Evolutionary conservation across 2,797 vertebrate genomes (phyloP).

Genomic region (Natrix natrix): DNA sequence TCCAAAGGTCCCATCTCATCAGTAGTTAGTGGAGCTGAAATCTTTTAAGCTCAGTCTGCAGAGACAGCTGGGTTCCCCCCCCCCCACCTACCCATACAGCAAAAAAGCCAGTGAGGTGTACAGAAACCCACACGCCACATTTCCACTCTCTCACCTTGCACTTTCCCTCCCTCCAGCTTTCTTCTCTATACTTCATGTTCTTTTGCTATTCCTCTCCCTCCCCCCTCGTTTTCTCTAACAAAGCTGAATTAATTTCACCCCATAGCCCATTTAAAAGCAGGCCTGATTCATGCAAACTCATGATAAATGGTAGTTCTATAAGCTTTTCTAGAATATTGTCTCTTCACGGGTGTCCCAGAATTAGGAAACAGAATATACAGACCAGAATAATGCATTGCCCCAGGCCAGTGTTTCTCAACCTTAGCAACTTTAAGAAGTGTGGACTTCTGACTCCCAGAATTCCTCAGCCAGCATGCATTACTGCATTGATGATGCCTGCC

Average conservation of each 20-base stretch:
- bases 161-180: neutral
- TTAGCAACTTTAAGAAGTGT: neutral
- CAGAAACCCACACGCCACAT: neutral
- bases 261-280: neutral
- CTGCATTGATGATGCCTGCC: neutral
- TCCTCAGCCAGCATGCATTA: neutral
- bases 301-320: neutral
- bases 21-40: slow-evolving; percentile 25
- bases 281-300: neutral
- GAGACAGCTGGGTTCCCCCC: slow-evolving; percentile 40
- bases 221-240: neutral
- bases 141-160: neutral
- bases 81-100: neutral
- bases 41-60: slow-evolving; percentile 35
- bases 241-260: neutral
- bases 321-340: neutral
- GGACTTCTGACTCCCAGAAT: neutral
- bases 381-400: neutral
- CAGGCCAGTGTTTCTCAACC: neutral
- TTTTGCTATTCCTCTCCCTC: neutral
- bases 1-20: neutral
- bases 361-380: neutral
- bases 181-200: neutral
- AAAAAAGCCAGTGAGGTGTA: neutral
- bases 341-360: neutral